phyloP scores from a whole-genome alignment of 2,113 vertebrate species.

The Collichthys lucidus region DNA sequence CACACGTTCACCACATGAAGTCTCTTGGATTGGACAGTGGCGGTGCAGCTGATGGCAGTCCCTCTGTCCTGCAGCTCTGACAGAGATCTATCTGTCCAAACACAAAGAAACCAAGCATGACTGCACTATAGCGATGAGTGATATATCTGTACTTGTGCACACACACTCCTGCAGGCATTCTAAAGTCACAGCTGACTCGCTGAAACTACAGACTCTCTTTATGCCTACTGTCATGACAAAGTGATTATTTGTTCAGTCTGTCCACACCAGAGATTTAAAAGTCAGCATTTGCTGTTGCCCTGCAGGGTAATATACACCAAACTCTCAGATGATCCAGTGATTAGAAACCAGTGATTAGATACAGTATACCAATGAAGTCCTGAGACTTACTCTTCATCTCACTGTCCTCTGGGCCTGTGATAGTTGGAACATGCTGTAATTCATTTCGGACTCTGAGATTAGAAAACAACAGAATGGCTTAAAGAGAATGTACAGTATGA shows the following conservation, averaged over 20 bases:
- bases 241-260: slow-evolving; percentile 46
- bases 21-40: slow-evolving; percentile 74
- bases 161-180: slow-evolving; percentile 21
- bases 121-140: not conserved
- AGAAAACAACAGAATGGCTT: slow-evolving; percentile 30
- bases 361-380: slow-evolving; percentile 18
- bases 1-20: slow-evolving; percentile 76
- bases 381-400: slow-evolving; percentile 43
- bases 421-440: slow-evolving; percentile 57
- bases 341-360: slow-evolving; percentile 18
- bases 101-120: slow-evolving; percentile 23
- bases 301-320: slow-evolving; percentile 1
- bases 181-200: slow-evolving; percentile 32
- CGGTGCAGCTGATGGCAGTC: slow-evolving; percentile 15
- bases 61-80: not conserved
- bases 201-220: slow-evolving; percentile 23
- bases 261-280: slow-evolving; percentile 23
- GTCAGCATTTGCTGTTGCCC: slow-evolving; percentile 38
- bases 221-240: slow-evolving; percentile 31
- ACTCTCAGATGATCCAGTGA: slow-evolving; percentile 16
- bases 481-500: not conserved
- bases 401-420: slow-evolving; percentile 23
- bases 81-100: slow-evolving; percentile 50
- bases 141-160: slow-evolving; percentile 9
- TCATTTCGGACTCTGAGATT: slow-evolving; percentile 72